phyloP scores from a whole-genome alignment of 2,797 vertebrate genomes.

The Linurgus olivaceus region DNA sequence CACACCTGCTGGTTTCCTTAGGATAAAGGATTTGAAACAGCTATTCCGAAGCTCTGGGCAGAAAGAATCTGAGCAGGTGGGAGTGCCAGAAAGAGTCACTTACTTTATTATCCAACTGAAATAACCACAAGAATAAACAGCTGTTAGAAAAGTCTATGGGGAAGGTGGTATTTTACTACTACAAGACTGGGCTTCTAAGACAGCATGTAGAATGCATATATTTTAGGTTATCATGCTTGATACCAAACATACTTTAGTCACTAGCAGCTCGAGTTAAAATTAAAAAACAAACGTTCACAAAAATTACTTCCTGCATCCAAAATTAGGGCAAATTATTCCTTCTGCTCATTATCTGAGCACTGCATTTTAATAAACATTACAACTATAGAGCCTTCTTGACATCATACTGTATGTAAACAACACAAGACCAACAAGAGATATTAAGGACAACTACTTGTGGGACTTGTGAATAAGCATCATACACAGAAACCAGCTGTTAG shows the following conservation, averaged over 20 bases:
- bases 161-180: background rate
- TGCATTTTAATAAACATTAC: background rate
- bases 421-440: background rate
- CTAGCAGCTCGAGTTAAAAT: constrained; percentile 14
- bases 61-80: constrained; percentile 49
- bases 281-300: background rate
- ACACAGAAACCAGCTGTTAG: background rate
- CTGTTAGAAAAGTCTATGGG: background rate
- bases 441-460: background rate
- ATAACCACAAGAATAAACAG: constrained; percentile 30
- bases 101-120: constrained; percentile 11
- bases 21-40: constrained; percentile 49
- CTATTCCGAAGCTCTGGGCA: background rate
- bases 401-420: background rate
- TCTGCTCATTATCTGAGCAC: background rate
- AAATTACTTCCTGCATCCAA: constrained; percentile 1
- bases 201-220: background rate
- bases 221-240: constrained; percentile 7
- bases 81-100: constrained; percentile 10
- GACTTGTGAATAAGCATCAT: background rate
- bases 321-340: background rate
- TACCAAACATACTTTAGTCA: background rate
- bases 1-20: constrained; percentile 1
- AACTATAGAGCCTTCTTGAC: background rate
- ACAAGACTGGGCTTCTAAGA: background rate